Evolutionary conservation across 2,113 vertebrate genomes (phyloP), one percentile per base, ranked within the genome.

Genomic region (Tyrannus savana): DNA sequence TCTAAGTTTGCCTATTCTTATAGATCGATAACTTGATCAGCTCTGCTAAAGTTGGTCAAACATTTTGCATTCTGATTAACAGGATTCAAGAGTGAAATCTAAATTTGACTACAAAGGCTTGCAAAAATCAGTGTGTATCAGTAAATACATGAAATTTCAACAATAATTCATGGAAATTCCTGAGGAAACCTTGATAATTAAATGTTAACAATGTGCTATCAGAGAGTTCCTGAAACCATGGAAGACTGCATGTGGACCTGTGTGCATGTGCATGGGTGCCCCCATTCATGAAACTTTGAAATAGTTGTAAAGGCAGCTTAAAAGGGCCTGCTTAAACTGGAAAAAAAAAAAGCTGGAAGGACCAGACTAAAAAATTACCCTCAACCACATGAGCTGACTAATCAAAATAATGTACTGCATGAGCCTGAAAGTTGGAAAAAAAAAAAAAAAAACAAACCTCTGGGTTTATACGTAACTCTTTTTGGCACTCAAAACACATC

Each of bases 331-430:
- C 39, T 84, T 94, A 68, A 90, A 82, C 25, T 90, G 60, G 50
- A 74, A 93, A 89, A 90, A 89, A 90, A 35, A 87, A 91, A 95
- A 88, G 17, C 19, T 88, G 59, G 35, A 74, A 86, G 41, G 47
- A 84, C 67, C 79, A 83, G 58, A 44, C 60, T 77, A 50, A 94
- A 90, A 92, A 88, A 55, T 63, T 87, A 44, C 31, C 39, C 27
- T 83, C 50, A 86, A 67, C 59, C 82, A 74, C 87, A 63, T 64
- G 35, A 92, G 7, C 35, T 88, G 63, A 80, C 63, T 89, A 92
- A 96, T 74, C 67, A 94, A 93, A 94, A 88, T 94, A 91, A 75
- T 14, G 21, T 69, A 39, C 24, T 55, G 28, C 35, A 37, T 74
- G 42, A 74, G 27, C 8, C 42, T 74, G 47, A 77, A 95, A 77